Conservation (phyloP, 2,113 vertebrate genomes). For the Phylloscopus trochilus region DNA sequence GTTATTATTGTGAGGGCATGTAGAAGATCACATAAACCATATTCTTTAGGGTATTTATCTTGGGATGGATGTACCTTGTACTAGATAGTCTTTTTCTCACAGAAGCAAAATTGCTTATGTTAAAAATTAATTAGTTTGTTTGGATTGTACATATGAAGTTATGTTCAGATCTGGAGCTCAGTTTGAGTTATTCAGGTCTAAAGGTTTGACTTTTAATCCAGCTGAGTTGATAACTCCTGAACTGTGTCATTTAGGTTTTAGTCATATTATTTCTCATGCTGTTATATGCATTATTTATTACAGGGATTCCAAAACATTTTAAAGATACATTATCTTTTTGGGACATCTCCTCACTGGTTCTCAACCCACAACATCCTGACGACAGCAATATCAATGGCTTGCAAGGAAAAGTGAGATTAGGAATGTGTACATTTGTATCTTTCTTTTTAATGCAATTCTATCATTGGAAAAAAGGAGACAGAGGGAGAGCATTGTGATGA, state of each 20-base stretch:
- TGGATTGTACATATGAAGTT: neutral
- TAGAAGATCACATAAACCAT: neutral
- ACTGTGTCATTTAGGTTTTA: slow-evolving; percentile 10
- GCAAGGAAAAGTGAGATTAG: slow-evolving; percentile 7
- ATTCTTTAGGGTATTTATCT: neutral
- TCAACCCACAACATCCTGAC: neutral
- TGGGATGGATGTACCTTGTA: neutral
- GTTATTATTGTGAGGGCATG: neutral
- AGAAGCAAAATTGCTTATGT: neutral
- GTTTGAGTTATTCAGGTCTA: neutral
- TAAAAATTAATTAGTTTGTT: neutral
- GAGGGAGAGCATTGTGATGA: neutral
- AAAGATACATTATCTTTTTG: slow-evolving; percentile 9
- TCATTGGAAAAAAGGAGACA: neutral
- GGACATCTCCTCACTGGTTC: neutral
- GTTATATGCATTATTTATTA: slow-evolving; percentile 12
- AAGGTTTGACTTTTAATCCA: neutral
- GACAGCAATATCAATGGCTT: neutral
- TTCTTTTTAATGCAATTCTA: slow-evolving; percentile 12
- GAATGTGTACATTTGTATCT: neutral
- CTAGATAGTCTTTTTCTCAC: neutral
- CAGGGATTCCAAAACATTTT: slow-evolving; percentile 16
- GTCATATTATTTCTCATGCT: neutral
- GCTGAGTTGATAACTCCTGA: neutral
- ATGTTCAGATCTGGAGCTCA: neutral